Conservation (phyloP, 1,140 invertebrate species). For the Brachionus rubens region DNA sequence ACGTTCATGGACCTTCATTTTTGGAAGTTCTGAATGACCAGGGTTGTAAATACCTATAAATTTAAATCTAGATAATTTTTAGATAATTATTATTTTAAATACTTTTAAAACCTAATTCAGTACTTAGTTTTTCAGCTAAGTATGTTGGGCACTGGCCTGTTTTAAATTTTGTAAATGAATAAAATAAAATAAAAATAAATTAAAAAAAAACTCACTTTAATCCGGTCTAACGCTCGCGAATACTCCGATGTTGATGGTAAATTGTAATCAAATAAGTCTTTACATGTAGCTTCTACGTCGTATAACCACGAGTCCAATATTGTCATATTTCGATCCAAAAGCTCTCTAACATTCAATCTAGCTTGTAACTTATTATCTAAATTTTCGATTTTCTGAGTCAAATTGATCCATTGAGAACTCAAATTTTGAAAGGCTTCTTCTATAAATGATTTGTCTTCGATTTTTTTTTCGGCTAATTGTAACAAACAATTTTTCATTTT, state of each 20-base stretch:
- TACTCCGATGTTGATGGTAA: slow-evolving; percentile 11
- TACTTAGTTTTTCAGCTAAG: too few species aligned
- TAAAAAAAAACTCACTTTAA: background rate
- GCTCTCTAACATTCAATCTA: background rate
- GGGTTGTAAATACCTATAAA: too few species aligned
- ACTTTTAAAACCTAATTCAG: too few species aligned
- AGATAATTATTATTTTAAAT: background rate
- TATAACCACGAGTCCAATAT: background rate
- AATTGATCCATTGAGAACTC: background rate
- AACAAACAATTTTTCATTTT: slow-evolving; percentile 22
- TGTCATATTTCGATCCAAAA: slow-evolving; percentile 1
- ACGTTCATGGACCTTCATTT: too few species aligned
- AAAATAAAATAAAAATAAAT: background rate
- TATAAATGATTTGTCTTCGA: slow-evolving; percentile 4
- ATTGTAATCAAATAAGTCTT: slow-evolving; percentile 27
- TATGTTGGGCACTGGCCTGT: too few species aligned
- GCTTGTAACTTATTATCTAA: background rate
- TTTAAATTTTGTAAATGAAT: too few species aligned
- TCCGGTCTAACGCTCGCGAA: background rate
- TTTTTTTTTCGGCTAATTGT: slow-evolving; percentile 6
- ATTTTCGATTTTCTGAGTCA: slow-evolving; percentile 1
- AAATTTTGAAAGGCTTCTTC: slow-evolving; percentile 35
- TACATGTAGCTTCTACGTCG: background rate
- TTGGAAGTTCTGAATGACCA: too few species aligned
- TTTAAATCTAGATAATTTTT: too few species aligned